Base-by-base conservation (phyloP, 2,113 vertebrate species). In the Dolichotis patagonum region DNA sequence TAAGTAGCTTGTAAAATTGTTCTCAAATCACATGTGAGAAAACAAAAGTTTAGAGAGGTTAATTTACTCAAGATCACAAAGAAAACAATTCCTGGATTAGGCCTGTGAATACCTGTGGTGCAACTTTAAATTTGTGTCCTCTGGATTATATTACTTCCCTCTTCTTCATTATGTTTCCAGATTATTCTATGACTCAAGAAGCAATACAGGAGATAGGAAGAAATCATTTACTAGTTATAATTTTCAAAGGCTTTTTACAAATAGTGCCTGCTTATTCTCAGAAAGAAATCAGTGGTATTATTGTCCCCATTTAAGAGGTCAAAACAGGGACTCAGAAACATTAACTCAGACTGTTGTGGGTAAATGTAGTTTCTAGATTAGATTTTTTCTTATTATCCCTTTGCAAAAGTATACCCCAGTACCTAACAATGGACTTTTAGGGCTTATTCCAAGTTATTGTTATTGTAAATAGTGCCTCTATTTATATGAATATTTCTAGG, bases 51-150 rank as follows among this genome's bases (percentile, higher is more conserved):
- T 46, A 86, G 26, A 89, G 41, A 77, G 43, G 17, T 46, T 65
- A 54, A 90, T 95, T 75, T 91, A 62, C 56, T 12, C 17, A 26
- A 69, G 14, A 89, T 24, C 49, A 91, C 30, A 2, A 22, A 85
- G 78, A 95, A 96, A 77, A 41, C 75, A 89, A 88, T 69, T 92
- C 24, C 69, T 77, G 19, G 56, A n/a, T 94, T 69, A 65, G n/a
- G 28, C 30, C 22, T 86, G 26, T 77, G 67, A 73, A 81, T 20
- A 11, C 32, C n/a, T 46, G 35, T 2, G 10, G 1, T 30, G 12
- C 0, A 16, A 80, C 49, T 65, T 11, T 28, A 58, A 49, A 67
- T 90, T n/a, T 67, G 7, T 24, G 10, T 52, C 32, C 12, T 63
- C 22, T 38, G 52, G 65, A 22, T 46, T 93, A 67, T 62, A 86